Conservation (phyloP, 2,797 vertebrate genomes). For the Synanceia verrucosa region DNA sequence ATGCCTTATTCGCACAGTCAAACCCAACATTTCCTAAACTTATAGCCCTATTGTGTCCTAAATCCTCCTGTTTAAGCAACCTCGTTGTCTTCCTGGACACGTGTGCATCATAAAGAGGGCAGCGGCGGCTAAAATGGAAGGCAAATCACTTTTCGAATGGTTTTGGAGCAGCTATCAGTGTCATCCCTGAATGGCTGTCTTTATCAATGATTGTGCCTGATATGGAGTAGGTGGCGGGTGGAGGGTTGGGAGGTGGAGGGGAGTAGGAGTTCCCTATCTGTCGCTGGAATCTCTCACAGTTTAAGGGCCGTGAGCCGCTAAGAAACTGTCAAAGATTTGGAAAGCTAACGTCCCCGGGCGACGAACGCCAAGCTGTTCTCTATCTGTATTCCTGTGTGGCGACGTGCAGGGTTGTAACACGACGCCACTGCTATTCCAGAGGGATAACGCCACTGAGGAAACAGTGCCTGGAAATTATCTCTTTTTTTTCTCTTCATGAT, state of each 20-base stretch:
- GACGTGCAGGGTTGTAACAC: conserved; percentile 57
- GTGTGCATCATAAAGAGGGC: conserved; percentile 70
- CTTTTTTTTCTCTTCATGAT: background rate
- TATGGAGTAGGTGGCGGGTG: conserved; percentile 35
- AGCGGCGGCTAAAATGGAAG: conserved; percentile 65
- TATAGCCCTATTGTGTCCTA: too few species aligned
- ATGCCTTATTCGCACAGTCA: background rate
- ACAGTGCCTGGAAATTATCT: conserved; percentile 40
- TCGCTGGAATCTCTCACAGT: conserved; percentile 73
- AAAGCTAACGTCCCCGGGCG: conserved; percentile 49
- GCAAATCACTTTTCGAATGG: conserved; percentile 77
- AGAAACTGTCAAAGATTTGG: conserved; percentile 60
- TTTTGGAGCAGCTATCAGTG: conserved; percentile 89
- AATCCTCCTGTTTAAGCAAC: conserved; percentile 4
- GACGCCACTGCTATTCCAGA: conserved; percentile 52
- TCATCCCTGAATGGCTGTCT: conserved; percentile 84
- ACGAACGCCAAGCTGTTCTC: conserved; percentile 35
- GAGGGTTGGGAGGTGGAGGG: background rate
- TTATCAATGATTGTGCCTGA: conserved; percentile 86
- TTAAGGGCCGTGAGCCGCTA: conserved; percentile 47
- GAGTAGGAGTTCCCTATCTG: conserved; percentile 61
- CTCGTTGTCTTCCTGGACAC: conserved; percentile 62
- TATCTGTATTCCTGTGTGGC: conserved; percentile 67
- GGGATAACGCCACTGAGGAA: conserved; percentile 63
- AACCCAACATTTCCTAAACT: too few species aligned